Percentiles rank a stretch among this genome's conserved stretches.
phyloP scores from a whole-genome alignment of 2,113 vertebrate species.

The Caretta caretta region DNA sequence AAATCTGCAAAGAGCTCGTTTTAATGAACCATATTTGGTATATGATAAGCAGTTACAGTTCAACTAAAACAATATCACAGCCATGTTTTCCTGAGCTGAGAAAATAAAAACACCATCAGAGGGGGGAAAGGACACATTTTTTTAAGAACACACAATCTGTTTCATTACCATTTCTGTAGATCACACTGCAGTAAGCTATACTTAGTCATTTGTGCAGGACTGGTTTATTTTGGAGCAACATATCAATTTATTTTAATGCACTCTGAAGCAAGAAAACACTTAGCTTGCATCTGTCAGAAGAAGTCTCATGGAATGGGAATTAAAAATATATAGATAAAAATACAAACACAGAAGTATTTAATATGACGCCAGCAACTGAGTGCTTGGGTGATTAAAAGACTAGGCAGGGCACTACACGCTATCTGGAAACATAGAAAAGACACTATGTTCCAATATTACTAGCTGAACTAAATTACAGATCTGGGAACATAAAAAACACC shows the following conservation, averaged over 20 bases:
- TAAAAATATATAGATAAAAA: slow-evolving; percentile 33
- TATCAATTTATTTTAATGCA: slow-evolving; percentile 41
- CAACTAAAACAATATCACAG: slow-evolving; percentile 64
- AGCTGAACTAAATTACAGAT: slow-evolving; percentile 62
- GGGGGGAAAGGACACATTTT: slow-evolving; percentile 22
- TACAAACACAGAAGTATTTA: slow-evolving; percentile 12
- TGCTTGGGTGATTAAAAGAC: not conserved
- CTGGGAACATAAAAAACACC: slow-evolving; percentile 41
- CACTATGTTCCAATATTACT: slow-evolving; percentile 35
- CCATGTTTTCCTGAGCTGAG: slow-evolving; percentile 26
- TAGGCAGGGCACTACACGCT: not conserved
- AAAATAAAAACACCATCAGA: slow-evolving; percentile 36
- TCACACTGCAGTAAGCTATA: slow-evolving; percentile 61
- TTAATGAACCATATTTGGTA: slow-evolving; percentile 65
- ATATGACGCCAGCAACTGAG: slow-evolving; percentile 1
- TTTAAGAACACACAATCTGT: slow-evolving; percentile 49
- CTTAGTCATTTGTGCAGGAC: slow-evolving; percentile 58
- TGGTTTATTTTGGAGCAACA: slow-evolving; percentile 72
- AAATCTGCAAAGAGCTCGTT: slow-evolving; percentile 56
- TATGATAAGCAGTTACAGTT: slow-evolving; percentile 60
- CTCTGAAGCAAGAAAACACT: slow-evolving; percentile 42
- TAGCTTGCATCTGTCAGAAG: slow-evolving; percentile 39
- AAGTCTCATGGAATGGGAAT: slow-evolving; percentile 43
- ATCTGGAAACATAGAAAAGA: slow-evolving; percentile 41
- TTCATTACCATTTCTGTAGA: slow-evolving; percentile 57